phyloP scores from a whole-genome alignment of 2,888 invertebrate species.

The Euclidia mi region DNA sequence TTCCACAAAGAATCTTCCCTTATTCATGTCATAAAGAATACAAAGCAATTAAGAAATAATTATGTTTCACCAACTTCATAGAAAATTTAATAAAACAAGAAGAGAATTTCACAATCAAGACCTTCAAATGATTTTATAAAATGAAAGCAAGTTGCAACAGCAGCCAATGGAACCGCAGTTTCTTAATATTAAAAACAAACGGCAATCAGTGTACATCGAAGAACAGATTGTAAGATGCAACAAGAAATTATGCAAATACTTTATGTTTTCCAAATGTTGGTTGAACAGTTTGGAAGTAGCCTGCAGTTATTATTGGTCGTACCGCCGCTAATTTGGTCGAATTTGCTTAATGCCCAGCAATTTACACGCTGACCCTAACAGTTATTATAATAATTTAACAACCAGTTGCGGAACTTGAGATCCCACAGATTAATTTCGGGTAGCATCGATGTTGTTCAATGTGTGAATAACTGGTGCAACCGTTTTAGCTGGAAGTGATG shows the following conservation, averaged over 20 bases:
- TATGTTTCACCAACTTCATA: not conserved
- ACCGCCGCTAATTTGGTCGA: constrained; percentile 75
- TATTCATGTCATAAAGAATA: constrained; percentile 1
- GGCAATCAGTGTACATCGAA: constrained; percentile 16
- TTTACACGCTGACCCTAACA: constrained; percentile 65
- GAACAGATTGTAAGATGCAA: constrained; percentile 20
- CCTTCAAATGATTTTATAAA: constrained; percentile 16
- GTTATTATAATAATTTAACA: constrained; percentile 56
- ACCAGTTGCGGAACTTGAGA: constrained; percentile 43
- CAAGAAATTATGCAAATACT: constrained; percentile 27
- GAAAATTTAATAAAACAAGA: constrained; percentile 20
- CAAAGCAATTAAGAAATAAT: constrained; percentile 2
- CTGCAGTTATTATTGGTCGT: constrained; percentile 69
- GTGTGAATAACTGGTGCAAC: too few relatives aligned
- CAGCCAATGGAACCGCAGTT: constrained; percentile 11
- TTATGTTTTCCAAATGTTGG: constrained; percentile 51
- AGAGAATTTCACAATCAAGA: constrained; percentile 2
- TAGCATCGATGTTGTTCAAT: constrained; percentile 14
- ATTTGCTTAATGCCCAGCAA: constrained; percentile 79
- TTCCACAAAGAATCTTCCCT: too few relatives aligned
- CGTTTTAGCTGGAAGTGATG: too few relatives aligned
- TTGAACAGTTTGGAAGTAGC: constrained; percentile 57
- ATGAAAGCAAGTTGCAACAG: not conserved
- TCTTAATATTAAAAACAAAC: constrained; percentile 22
- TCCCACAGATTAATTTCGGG: constrained; percentile 28